Evolutionary conservation across 2,888 invertebrate genomes (phyloP).

Genomic region (Lepetodrilus schrolli): DNA sequence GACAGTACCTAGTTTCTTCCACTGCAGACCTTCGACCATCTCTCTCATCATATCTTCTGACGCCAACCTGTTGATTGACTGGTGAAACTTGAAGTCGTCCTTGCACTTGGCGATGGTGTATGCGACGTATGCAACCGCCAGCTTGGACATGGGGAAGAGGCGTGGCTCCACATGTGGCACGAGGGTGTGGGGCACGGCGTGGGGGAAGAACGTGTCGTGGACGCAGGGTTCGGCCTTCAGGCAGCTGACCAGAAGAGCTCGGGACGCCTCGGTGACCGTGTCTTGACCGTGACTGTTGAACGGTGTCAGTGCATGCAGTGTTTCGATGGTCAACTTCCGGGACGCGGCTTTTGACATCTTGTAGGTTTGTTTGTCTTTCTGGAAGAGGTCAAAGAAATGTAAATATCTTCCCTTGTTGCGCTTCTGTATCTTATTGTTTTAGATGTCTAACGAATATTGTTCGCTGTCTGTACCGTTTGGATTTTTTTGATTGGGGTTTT

Average conservation of each 20-base stretch:
- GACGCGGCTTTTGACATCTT: too few species aligned
- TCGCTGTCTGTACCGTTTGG: too few species aligned
- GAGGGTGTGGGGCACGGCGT: conserved; percentile 49
- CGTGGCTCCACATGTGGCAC: conserved; percentile 48
- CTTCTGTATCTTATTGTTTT: too few species aligned
- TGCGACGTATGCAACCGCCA: conserved; percentile 62
- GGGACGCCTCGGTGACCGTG: conserved; percentile 60
- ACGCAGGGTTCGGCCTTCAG: conserved; percentile 63
- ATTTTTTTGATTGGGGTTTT: too few species aligned
- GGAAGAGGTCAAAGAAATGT: too few species aligned
- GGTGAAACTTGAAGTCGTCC: conserved; percentile 65
- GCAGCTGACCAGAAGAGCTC: conserved; percentile 63
- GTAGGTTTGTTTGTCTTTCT: too few species aligned
- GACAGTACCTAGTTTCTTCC: conserved; percentile 74
- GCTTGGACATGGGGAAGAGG: conserved; percentile 63
- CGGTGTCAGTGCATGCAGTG: conserved; percentile 63
- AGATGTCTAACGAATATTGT: too few species aligned
- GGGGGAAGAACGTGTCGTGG: conserved; percentile 64
- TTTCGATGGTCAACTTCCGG: conserved; percentile 58
- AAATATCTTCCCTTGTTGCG: too few species aligned
- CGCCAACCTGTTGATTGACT: conserved; percentile 58
- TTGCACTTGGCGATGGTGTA: conserved; percentile 60
- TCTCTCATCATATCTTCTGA: conserved; percentile 58
- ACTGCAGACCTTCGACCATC: conserved; percentile 65
- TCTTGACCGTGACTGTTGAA: conserved; percentile 58